These are phyloP conservation scores for Meloidogyne chitwoodi DNA, from an alignment of 1,140 invertebrate species.

Conservation along the genomic window DNA sequence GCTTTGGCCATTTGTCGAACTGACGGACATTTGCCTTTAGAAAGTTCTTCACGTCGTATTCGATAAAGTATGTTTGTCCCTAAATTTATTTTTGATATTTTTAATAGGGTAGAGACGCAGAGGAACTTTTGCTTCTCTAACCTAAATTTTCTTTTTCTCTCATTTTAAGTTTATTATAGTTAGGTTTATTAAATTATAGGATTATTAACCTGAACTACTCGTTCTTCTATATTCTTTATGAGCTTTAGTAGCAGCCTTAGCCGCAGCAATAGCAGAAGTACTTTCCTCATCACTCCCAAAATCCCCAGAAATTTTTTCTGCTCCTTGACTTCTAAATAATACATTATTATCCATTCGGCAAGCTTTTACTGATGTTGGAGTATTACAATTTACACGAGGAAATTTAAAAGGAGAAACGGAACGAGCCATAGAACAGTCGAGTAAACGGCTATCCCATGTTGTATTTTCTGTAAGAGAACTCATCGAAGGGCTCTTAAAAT, in stretches of 20 bases:
- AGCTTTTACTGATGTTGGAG: neutral
- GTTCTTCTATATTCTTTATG: conserved; percentile 21
- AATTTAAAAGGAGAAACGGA: conserved; percentile 45
- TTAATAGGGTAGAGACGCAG: neutral
- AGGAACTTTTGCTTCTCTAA: neutral
- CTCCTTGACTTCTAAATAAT: neutral
- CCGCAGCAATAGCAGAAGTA: neutral
- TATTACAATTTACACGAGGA: neutral
- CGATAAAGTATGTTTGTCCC: conserved; percentile 59
- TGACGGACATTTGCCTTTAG: conserved; percentile 50
- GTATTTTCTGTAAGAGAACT: conserved; percentile 29
- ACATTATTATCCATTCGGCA: neutral
- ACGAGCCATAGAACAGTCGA: conserved; percentile 37
- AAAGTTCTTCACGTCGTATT: conserved; percentile 55
- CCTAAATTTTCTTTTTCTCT: no score
- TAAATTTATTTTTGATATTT: neutral
- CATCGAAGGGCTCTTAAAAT: conserved; percentile 11
- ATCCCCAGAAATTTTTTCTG: conserved; percentile 3
- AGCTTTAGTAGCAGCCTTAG: neutral
- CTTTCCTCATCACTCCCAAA: conserved; percentile 13
- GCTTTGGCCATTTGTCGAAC: conserved; percentile 52
- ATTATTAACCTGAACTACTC: conserved; percentile 21
- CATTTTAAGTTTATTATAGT: neutral
- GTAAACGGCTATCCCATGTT: conserved; percentile 45
- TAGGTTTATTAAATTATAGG: no score